Conservation (phyloP, 1,140 invertebrate species). For the Drosophila athabasca region DNA sequence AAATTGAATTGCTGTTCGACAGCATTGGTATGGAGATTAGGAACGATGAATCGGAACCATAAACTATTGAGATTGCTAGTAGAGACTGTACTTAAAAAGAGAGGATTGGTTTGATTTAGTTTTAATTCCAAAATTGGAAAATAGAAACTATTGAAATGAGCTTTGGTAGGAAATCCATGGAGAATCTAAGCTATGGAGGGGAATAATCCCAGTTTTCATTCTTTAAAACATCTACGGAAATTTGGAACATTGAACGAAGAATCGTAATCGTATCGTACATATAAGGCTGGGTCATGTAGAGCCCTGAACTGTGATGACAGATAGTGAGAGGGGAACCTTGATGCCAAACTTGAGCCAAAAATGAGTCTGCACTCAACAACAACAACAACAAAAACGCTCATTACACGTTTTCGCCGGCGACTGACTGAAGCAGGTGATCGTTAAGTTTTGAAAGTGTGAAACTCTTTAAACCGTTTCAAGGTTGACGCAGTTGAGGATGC, state of each 20-base stretch:
- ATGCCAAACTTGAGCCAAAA: neutral
- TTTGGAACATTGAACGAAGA: too few species aligned
- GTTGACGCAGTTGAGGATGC: constrained; percentile 30
- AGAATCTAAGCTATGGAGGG: too few species aligned
- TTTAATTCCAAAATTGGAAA: neutral
- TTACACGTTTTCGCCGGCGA: constrained; percentile 38
- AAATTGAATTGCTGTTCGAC: too few species aligned
- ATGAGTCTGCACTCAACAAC: constrained; percentile 25
- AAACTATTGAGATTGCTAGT: too few species aligned
- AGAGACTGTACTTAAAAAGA: too few species aligned
- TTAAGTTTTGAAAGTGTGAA: constrained; percentile 56
- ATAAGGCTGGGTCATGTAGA: constrained; percentile 13
- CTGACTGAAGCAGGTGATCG: constrained; percentile 32
- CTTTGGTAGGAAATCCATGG: too few species aligned
- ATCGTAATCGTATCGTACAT: constrained; percentile 1
- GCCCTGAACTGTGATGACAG: constrained; percentile 5
- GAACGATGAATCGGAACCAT: too few species aligned
- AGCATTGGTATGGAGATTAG: too few species aligned
- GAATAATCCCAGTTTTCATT: too few species aligned
- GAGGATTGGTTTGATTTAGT: too few species aligned
- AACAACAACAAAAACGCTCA: constrained; percentile 16
- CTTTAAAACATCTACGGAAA: too few species aligned
- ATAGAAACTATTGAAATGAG: too few species aligned
- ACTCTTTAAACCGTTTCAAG: constrained; percentile 44
- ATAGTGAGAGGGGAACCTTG: constrained; percentile 44